A percentile compares a stretch with the other conserved stretches of the same genome.
Conservation (phyloP, 2,888 invertebrate species). For the Agelastica alni region DNA sequence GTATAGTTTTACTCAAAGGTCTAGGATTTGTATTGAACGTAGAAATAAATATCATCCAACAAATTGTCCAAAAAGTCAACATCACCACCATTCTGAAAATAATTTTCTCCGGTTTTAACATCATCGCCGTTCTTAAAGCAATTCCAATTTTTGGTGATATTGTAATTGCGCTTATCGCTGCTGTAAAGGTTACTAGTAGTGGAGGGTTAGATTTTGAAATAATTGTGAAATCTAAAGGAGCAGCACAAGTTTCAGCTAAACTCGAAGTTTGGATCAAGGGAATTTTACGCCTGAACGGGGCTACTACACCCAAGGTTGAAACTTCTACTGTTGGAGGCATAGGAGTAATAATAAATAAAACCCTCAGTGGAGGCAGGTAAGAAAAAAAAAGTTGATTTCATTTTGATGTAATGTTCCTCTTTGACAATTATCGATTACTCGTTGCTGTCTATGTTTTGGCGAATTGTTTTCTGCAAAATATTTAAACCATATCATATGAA, state of each 20-base stretch:
- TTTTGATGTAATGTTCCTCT: too few species aligned
- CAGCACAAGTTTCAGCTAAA: neutral
- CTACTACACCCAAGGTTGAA: neutral
- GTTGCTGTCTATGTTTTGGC: too few species aligned
- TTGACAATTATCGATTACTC: too few species aligned
- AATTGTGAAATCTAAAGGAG: conserved; percentile 10
- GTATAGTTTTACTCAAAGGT: conserved; percentile 21
- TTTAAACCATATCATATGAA: too few species aligned
- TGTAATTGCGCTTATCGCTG: conserved; percentile 7
- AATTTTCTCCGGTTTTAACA: conserved; percentile 13
- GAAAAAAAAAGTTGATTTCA: too few species aligned
- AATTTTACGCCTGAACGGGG: conserved; percentile 4
- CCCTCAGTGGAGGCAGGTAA: too few species aligned
- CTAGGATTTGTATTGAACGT: conserved; percentile 23
- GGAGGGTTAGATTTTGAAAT: conserved; percentile 14
- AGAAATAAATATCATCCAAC: conserved; percentile 2
- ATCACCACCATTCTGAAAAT: conserved; percentile 11
- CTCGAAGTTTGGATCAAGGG: conserved; percentile 16
- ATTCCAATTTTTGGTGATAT: conserved; percentile 29
- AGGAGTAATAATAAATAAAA: neutral
- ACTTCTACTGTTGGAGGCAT: neutral
- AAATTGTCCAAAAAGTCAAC: conserved; percentile 13
- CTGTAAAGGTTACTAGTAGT: conserved; percentile 12
- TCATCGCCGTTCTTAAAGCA: conserved; percentile 12
- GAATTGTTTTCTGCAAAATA: too few species aligned